A percentile compares a stretch with the other conserved stretches of the same genome.
These are phyloP conservation scores for Phalacrocorax pelagicus DNA, from an alignment of 2,113 vertebrate species.

Conservation along the genomic window DNA sequence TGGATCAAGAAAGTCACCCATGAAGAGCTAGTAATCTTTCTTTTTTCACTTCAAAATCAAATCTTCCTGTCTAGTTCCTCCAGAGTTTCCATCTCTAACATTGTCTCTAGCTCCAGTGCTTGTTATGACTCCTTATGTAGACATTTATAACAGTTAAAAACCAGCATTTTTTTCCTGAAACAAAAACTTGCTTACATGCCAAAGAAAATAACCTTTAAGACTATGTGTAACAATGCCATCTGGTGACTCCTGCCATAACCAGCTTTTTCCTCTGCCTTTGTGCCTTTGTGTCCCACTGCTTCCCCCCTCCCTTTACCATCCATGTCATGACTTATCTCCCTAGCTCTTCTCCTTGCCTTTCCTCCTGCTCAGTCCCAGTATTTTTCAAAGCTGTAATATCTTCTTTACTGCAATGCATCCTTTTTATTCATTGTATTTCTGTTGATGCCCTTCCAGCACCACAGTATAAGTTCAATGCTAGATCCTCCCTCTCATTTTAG, in stretches of 20 bases:
- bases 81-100: background rate
- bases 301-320: background rate
- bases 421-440: background rate
- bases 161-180: background rate
- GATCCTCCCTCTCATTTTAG: background rate
- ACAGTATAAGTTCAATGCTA: background rate
- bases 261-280: background rate
- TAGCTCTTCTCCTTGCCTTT: background rate
- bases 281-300: background rate
- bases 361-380: background rate
- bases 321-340: background rate
- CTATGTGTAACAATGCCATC: background rate
- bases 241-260: slow-evolving; percentile 16
- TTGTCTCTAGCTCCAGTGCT: background rate
- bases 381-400: background rate
- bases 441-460: background rate
- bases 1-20: background rate
- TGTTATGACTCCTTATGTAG: background rate
- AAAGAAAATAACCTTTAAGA: slow-evolving; percentile 42
- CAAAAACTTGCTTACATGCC: background rate
- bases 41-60: background rate
- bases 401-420: background rate
- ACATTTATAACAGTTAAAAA: background rate
- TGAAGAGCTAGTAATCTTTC: background rate
- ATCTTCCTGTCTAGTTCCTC: background rate